Base-by-base conservation (phyloP, 2,113 vertebrate genomes). In the Perca schrenkii region DNA sequence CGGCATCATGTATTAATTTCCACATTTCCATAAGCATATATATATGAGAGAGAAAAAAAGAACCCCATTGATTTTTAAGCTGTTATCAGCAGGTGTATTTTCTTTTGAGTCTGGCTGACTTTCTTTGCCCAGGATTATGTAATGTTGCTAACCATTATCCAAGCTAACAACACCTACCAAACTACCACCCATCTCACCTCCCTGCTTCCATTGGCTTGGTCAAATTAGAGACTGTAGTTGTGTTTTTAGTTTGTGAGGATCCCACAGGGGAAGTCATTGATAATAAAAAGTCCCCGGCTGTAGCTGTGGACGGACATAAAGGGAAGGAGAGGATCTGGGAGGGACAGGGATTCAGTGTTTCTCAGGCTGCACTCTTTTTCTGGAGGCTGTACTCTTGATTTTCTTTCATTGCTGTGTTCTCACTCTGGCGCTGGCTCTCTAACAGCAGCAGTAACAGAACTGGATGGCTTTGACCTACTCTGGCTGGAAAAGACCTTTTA, bases 401-500 rank as follows among this genome's bases (percentile, higher is more conserved):
- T 25, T 66, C 63, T 66, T 84, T 85, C 56, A 83, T 80, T 16
- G 63, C 79, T 86, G 76, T 85, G 58, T 88, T 85, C 69, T 90
- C 76, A 86, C 89, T 88, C 62, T 90, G 83, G 83, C 90, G 84
- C 77, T 89, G 83, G 82, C 92, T 91, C 84, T 89, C 87, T 89
- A 91, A 93, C 90, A 92, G 62, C 87, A 80, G 85, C 91, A 81
- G 76, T 88, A 89, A 61, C 89, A 92, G 73, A 81, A 78, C 83
- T 90, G 88, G 88, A 93, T 92, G 92, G 91, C 94, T 93, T 94
- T 93, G 93, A 86, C 88, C 90, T 82, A 84, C 87, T 90, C 68
- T 91, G 91, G 80, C 90, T 89, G 87, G 79, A 89, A 90, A 87
- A 81, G 36, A 80, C 82, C 82, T 62, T 34, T 71, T n/a, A 83